These are phyloP conservation scores for Cheilinus undulatus DNA, from an alignment of 2,113 vertebrate genomes.

Conservation along the genomic window DNA sequence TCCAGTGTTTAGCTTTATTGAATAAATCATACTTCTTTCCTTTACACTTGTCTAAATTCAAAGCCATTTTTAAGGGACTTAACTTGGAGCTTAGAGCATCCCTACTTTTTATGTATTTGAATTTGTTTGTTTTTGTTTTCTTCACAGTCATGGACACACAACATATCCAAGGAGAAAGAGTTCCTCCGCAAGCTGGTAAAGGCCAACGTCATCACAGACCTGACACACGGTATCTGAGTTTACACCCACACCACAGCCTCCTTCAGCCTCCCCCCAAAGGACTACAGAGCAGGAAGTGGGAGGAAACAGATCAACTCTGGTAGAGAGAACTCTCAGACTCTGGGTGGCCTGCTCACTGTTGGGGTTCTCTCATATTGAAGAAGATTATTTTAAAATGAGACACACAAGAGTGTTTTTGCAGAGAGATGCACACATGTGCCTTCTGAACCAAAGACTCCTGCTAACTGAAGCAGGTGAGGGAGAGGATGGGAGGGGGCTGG, in stretches of 20 bases:
- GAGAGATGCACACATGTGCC: slow-evolving; percentile 76
- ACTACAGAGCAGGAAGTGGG: slow-evolving; percentile 57
- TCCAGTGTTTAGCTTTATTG: too few relatives aligned
- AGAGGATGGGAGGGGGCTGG: slow-evolving; percentile 9
- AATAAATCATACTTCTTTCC: too few relatives aligned
- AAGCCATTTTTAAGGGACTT: too few relatives aligned
- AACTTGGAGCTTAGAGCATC: too few relatives aligned
- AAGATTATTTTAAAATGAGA: slow-evolving; percentile 31
- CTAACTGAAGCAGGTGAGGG: slow-evolving; percentile 32
- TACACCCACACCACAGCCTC: slow-evolving; percentile 36
- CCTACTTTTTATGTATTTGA: too few relatives aligned
- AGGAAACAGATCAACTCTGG: slow-evolving; percentile 36
- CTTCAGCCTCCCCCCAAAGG: slow-evolving; percentile 50
- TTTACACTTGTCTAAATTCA: too few relatives aligned
- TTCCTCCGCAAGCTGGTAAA: slow-evolving; percentile 97
- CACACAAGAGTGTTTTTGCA: slow-evolving; percentile 43
- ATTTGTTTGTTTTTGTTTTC: slow-evolving; percentile 29
- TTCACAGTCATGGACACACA: slow-evolving; percentile 97
- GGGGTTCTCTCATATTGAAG: slow-evolving; percentile 55
- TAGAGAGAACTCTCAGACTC: slow-evolving; percentile 26
- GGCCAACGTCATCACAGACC: slow-evolving; percentile 93
- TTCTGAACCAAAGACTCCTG: slow-evolving; percentile 80
- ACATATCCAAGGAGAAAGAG: slow-evolving; percentile 97
- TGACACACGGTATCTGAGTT: slow-evolving; percentile 94
- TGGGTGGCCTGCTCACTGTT: slow-evolving; percentile 52